Base-by-base conservation (phyloP, 2,113 vertebrate genomes). In the Oryzias javanicus region DNA sequence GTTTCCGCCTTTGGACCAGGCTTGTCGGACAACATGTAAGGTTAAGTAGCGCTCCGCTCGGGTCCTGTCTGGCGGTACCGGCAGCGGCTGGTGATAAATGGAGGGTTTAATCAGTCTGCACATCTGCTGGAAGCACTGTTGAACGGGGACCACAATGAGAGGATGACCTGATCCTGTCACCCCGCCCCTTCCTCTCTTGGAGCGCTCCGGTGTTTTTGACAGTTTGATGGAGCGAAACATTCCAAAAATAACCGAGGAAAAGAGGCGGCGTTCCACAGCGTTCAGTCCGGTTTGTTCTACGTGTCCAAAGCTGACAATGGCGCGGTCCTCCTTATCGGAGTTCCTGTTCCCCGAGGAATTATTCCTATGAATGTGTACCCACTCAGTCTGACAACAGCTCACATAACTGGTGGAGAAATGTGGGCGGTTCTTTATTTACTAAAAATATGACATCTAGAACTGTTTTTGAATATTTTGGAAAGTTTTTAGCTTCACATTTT, bases 171-270 rank as follows among this genome's bases (percentile, higher is more conserved):
- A 40, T 42, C 59, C 52, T 58, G 65, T 78, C 8, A 47, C 17
- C 29, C 56, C 51, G 57, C 25, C 45, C 40, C 15, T 58, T 54
- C 56, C 56, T 5, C 35, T 46, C 49, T 1, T 4, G 42, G 19
- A 42, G 35, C 17, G 14, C 46, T 55, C 52, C 14, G 19, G 6
- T 15, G 29, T 3, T 20, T 22, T 0, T 22, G n/a, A 57, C 65
- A 47, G 40, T 14, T 55, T 46, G 61, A 64, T 46, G 1, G 17
- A 49, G 42, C 0, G 13, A 45, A 67, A 24, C 4, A 18, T 17
- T 19, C 57, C 55, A 61, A 67, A 78, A 76, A 84, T 70, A 86
- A 76, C 57, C 50, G 1, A 27, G 45, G 20, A 45, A 49, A 41
- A 41, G 42, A 18, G 5, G 16, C 4, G 5, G 16, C 0, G 1